Evolutionary conservation across 2,797 vertebrate genomes (phyloP).

Genomic region (Neosalanx taihuensis): DNA sequence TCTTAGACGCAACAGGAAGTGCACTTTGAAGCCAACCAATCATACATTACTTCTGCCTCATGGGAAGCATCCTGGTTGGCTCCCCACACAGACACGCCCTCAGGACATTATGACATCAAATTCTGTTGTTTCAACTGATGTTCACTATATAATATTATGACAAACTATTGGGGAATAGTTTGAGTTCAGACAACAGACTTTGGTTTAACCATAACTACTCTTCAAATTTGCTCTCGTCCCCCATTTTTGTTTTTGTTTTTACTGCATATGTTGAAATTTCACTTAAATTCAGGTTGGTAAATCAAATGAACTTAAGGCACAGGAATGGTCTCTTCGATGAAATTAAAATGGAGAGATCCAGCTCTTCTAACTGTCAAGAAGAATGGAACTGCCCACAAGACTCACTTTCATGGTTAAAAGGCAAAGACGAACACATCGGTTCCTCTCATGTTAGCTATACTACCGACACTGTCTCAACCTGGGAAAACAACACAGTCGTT

Average conservation of each 20-base stretch:
- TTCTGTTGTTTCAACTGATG: background rate
- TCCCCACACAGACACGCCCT: background rate
- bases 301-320: constrained; percentile 26
- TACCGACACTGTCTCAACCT: background rate
- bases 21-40: background rate
- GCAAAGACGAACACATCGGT: background rate
- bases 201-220: too few relatives aligned
- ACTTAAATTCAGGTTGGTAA: too few relatives aligned
- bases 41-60: background rate
- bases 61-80: background rate
- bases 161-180: background rate
- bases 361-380: constrained; percentile 2
- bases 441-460: background rate
- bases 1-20: background rate
- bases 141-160: background rate
- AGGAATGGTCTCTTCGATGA: constrained; percentile 16
- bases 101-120: background rate
- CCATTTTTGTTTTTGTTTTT: too few relatives aligned
- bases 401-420: background rate
- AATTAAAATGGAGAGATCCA: constrained; percentile 7
- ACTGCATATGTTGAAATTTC: too few relatives aligned
- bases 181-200: too few relatives aligned
- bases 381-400: background rate
- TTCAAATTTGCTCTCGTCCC: too few relatives aligned
- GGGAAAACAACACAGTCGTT: background rate